phyloP scores from a whole-genome alignment of 2,113 vertebrate genomes.

The Gasterosteus aculeatus region DNA sequence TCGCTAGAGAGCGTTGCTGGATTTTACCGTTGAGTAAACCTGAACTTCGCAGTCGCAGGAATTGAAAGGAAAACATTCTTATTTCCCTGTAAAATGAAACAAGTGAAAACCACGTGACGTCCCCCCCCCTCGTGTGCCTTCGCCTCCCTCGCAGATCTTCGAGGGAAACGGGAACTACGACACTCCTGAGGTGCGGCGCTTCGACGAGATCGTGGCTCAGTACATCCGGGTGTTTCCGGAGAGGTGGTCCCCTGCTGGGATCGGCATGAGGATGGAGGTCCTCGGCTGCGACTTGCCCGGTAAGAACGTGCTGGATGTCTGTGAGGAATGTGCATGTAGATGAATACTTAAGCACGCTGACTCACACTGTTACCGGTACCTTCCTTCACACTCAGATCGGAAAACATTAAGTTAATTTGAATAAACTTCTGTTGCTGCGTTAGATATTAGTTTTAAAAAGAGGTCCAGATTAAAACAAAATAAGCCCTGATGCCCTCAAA shows the following conservation, averaged over 20 bases:
- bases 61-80: constrained; percentile 12
- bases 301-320: constrained; percentile 64
- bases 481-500: too few relatives aligned
- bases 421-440: too few relatives aligned
- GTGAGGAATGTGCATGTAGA: background rate
- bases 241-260: constrained; percentile 94
- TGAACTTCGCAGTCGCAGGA: constrained; percentile 10
- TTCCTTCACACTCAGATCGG: too few relatives aligned
- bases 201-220: constrained; percentile 91
- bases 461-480: too few relatives aligned
- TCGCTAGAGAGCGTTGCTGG: background rate
- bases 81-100: background rate
- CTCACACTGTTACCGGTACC: background rate
- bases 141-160: constrained; percentile 84
- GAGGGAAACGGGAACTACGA: constrained; percentile 98
- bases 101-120: background rate
- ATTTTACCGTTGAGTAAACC: constrained; percentile 11
- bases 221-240: constrained; percentile 92
- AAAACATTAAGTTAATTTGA: too few relatives aligned
- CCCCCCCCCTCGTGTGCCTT: background rate
- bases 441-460: too few relatives aligned
- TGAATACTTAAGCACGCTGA: background rate
- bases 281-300: constrained; percentile 96
- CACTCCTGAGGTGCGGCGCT: constrained; percentile 93
- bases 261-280: constrained; percentile 97